Base-by-base conservation (phyloP, 2,797 vertebrate genomes). In the Scleropages formosus region DNA sequence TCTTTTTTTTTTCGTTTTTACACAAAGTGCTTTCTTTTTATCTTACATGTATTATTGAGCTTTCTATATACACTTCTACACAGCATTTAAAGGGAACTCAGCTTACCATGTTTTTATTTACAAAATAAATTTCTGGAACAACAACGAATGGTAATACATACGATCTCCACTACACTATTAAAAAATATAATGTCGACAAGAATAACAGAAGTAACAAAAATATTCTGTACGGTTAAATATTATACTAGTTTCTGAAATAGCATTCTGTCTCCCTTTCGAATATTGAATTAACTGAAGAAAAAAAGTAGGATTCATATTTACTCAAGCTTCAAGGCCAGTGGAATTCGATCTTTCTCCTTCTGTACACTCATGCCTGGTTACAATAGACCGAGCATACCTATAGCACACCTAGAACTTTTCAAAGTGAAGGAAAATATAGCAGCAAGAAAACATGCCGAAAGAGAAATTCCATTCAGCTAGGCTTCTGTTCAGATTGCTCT, bases 1-100 rank as follows among this genome's bases (percentile, higher is more conserved):
- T 83, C 74, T 77, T 66, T 69, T 88, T 85, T 70, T 88, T 90
- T 85, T 91, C 85, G 88, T 87, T 92, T 96, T 92, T 94, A 93
- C 88, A 96, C 95, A 98, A 99, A 98, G 96, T 98, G 96, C 96
- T 95, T 95, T 91, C 72, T 85, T 84, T 89, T 89, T 89, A 89
- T 95, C 91, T 96, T 95, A 96, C 93, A 96, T 94, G 93, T 91
- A 90, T 88, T 87, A 91, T 88, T 90, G 79, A 89, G 85, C 90
- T 89, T 85, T 85, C 92, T 95, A 91, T 92, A 94, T 84, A 89
- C 79, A 94, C 94, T 94, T 95, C 94, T 94, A 95, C 67, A 93
- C 91, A 90, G 95, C 94, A 96, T 93, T 94, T 93, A 95, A 93
- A 95, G 95, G 94, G 81, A 88, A 90, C 53, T 72, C 72, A 72